Percentiles rank a stretch among this genome's conserved stretches.
phyloP scores from a whole-genome alignment of 92 coral and sea anemone genomes.

The Meandrina meandrites region DNA sequence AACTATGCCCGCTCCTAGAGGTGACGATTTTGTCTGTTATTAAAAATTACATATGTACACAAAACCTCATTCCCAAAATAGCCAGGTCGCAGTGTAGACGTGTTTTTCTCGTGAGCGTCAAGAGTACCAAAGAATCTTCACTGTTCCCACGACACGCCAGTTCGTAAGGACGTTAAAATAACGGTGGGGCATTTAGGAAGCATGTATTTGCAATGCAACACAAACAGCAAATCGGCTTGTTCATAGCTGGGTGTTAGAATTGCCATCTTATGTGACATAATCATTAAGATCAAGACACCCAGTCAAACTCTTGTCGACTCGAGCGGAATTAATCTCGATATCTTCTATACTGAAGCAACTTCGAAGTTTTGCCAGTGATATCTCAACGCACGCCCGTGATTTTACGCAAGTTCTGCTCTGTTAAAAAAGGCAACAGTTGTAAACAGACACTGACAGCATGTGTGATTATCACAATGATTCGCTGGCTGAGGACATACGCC shows the following conservation, averaged over 20 bases:
- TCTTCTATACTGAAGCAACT: not conserved
- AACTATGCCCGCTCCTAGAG: conserved; percentile 33
- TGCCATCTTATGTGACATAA: conserved; percentile 25
- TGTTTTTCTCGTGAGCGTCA: conserved; percentile 19
- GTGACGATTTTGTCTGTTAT: conserved; percentile 52
- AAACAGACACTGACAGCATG: conserved; percentile 23
- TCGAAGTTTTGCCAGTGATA: not conserved
- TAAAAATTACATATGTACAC: conserved; percentile 53
- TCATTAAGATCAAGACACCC: not conserved
- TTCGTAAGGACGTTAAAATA: not conserved
- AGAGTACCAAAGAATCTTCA: not conserved
- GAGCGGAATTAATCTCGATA: not conserved
- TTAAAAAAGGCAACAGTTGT: not conserved
- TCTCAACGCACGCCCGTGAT: not conserved
- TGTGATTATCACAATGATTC: conserved; percentile 17
- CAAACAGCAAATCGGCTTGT: conserved; percentile 11
- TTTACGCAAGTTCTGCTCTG: not conserved
- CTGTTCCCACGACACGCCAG: not conserved
- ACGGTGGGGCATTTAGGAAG: not conserved
- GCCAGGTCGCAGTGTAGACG: conserved; percentile 49
- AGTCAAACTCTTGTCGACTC: not conserved
- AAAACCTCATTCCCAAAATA: conserved; percentile 53
- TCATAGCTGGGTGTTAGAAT: conserved; percentile 15
- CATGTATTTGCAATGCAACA: not conserved
- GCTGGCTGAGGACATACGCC: conserved; percentile 8